phyloP scores from a whole-genome alignment of 2,888 invertebrate genomes.

The Plagodis dolabraria region DNA sequence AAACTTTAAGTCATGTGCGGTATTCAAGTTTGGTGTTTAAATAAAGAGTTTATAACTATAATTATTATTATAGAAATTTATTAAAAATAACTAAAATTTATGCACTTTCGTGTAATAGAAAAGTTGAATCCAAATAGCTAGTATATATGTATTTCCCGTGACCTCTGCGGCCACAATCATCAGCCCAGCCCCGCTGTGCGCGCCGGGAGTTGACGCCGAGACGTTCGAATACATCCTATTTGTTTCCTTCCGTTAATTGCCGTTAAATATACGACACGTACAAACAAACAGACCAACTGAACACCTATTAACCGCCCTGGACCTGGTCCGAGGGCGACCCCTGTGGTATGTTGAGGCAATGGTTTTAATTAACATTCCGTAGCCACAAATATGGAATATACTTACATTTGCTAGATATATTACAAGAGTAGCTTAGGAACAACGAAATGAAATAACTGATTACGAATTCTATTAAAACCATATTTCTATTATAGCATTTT shows the following conservation, averaged over 20 bases:
- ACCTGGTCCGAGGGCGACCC: conserved; percentile 1
- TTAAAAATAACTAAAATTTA: neutral
- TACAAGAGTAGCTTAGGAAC: no score
- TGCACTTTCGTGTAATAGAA: neutral
- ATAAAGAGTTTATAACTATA: no score
- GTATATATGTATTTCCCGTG: neutral
- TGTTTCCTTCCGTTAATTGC: conserved; percentile 4
- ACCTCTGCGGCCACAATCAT: neutral
- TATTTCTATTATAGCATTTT: no score
- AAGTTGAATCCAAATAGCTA: neutral
- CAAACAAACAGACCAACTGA: conserved; percentile 1
- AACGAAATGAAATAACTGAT: no score
- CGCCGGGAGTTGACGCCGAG: neutral
- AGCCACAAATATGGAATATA: neutral
- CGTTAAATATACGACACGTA: neutral
- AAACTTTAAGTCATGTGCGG: no score
- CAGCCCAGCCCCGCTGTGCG: neutral
- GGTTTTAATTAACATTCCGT: conserved; percentile 8
- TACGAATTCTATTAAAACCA: no score
- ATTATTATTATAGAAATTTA: no score
- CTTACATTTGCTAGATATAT: no score
- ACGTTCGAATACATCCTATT: neutral
- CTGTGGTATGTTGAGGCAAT: neutral
- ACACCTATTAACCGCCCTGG: neutral
- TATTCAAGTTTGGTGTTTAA: no score